Evolutionary conservation across 2,113 vertebrate genomes (phyloP).

Genomic region (Alexandromys fortis): DNA sequence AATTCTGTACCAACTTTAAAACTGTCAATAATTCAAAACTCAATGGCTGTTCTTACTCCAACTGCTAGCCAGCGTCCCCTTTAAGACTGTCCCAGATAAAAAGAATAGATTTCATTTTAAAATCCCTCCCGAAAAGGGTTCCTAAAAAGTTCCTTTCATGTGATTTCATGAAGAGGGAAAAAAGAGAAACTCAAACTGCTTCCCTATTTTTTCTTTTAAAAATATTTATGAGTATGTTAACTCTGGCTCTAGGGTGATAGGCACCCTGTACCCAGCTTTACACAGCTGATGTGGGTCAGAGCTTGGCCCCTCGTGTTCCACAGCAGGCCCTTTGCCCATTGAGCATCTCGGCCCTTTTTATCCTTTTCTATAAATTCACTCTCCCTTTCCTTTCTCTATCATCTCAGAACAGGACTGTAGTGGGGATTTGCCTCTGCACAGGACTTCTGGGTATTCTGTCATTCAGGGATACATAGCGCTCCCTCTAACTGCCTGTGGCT

Average conservation of each 20-base stretch:
- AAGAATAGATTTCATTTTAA: conserved; percentile 41
- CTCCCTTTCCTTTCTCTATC: not conserved
- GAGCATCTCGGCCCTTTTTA: not conserved
- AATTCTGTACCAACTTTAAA: not conserved
- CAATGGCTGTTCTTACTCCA: not conserved
- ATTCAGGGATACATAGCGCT: not conserved
- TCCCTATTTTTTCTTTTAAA: not conserved
- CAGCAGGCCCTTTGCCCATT: not conserved
- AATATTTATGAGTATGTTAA: not conserved
- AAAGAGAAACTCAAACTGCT: conserved; percentile 1
- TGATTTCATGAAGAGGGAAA: conserved; percentile 44
- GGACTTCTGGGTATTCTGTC: not conserved
- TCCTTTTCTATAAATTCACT: conserved; percentile 27
- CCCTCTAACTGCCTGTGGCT: not conserved
- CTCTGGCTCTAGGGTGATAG: not conserved
- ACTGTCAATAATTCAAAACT: not conserved
- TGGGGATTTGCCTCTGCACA: not conserved
- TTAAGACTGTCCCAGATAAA: not conserved
- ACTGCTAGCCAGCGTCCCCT: accelerated
- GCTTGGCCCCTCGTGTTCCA: no score
- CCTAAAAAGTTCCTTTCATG: not conserved
- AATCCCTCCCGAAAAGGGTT: not conserved
- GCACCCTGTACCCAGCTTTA: not conserved
- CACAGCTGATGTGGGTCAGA: not conserved
- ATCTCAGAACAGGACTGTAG: not conserved